These are phyloP conservation scores for Allobates femoralis DNA, from an alignment of 2,797 vertebrate genomes.

Conservation along the genomic window DNA sequence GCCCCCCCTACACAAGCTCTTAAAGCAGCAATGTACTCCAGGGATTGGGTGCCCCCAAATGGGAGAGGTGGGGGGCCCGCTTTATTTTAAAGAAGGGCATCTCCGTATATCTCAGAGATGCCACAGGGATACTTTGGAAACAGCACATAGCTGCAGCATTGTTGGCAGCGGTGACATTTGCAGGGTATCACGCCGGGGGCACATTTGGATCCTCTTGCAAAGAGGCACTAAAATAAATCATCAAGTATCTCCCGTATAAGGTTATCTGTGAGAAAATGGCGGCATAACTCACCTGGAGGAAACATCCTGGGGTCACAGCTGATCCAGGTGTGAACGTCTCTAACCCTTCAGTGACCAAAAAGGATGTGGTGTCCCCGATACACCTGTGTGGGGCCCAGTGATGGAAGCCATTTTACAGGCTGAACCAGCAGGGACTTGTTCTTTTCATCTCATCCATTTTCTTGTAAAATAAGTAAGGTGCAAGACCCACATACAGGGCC, in stretches of 20 bases:
- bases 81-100: background rate
- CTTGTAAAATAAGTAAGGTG: background rate
- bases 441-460: background rate
- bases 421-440: no score
- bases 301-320: background rate
- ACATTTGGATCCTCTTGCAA: conserved; percentile 35
- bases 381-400: background rate
- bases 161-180: conserved; percentile 34
- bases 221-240: conserved; percentile 37
- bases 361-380: background rate
- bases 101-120: background rate
- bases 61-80: background rate
- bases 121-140: background rate
- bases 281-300: background rate
- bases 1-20: conserved; percentile 5
- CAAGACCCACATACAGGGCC: background rate
- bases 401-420: background rate
- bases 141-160: conserved; percentile 9
- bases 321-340: background rate
- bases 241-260: background rate
- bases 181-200: background rate
- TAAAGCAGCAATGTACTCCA: conserved; percentile 32
- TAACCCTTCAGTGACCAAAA: background rate
- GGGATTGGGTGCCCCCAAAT: background rate
- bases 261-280: background rate